Percentiles rank a stretch among this genome's conserved stretches.
Conservation (phyloP, 2,888 invertebrate species). For the Drosophila formosana region DNA sequence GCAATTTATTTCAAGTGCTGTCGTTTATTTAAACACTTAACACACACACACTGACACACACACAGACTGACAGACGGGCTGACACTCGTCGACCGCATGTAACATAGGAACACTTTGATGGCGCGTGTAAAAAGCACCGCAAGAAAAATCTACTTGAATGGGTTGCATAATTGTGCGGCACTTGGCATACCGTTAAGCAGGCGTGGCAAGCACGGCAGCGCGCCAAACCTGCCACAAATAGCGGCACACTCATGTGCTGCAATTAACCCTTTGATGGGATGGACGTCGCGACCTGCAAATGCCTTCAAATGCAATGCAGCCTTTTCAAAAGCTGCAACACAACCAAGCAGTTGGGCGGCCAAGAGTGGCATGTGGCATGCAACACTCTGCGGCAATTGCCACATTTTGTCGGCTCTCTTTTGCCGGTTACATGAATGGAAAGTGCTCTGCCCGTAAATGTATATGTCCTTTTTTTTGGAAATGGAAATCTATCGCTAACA, state of each 20-base stretch:
- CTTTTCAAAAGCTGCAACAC: slow-evolving; percentile 5
- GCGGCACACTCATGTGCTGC: slow-evolving; percentile 22
- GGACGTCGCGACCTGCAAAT: slow-evolving; percentile 1
- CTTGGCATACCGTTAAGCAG: slow-evolving; percentile 32
- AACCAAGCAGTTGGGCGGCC: slow-evolving; percentile 1
- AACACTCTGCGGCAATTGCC: not conserved
- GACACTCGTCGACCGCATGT: slow-evolving; percentile 3
- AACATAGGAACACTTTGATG: slow-evolving; percentile 12
- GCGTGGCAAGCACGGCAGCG: not conserved
- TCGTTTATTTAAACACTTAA: slow-evolving; percentile 78
- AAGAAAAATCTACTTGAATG: slow-evolving; percentile 60
- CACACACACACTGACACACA: slow-evolving; percentile 23
- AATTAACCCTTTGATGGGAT: slow-evolving; percentile 67
- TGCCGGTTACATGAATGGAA: not conserved
- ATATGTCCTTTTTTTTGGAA: too few species aligned
- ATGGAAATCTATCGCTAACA: too few species aligned
- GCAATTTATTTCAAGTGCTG: slow-evolving; percentile 82
- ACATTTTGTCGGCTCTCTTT: not conserved
- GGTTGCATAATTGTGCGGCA: slow-evolving; percentile 56
- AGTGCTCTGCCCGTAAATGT: not conserved
- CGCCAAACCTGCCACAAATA: slow-evolving; percentile 13
- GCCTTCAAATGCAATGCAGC: too few species aligned
- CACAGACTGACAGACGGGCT: slow-evolving; percentile 4
- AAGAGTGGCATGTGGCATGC: slow-evolving; percentile 11
- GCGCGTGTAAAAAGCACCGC: slow-evolving; percentile 60